phyloP scores from a whole-genome alignment of 2,888 invertebrate genomes.

The Isoperla grammatica region DNA sequence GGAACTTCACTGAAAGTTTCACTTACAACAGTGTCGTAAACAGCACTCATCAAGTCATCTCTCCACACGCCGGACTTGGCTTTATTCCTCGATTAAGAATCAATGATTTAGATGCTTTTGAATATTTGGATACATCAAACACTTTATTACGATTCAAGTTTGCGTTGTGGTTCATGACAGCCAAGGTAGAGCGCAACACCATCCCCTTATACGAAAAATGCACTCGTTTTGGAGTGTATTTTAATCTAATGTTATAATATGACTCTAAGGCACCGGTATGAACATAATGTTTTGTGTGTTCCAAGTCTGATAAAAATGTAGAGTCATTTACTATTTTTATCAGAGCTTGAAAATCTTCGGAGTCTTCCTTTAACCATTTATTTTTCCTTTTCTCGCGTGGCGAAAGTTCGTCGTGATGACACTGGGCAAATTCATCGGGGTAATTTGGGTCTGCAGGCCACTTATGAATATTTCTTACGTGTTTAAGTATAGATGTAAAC shows the following conservation, averaged over 20 bases:
- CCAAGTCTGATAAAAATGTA: not conserved
- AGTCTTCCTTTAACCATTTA: not conserved
- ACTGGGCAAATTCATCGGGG: not conserved
- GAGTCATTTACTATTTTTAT: constrained; percentile 2
- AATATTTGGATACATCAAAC: not conserved
- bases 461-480: not conserved
- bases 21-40: too few relatives aligned
- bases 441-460: not conserved
- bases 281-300: too few relatives aligned
- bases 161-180: constrained; percentile 5
- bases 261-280: not conserved
- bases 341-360: not conserved
- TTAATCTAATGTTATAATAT: not conserved
- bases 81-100: not conserved
- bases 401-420: not conserved
- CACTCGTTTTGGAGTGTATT: constrained; percentile 3
- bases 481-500: not conserved
- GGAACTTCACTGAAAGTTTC: too few relatives aligned
- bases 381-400: not conserved
- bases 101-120: not conserved
- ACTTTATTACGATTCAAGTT: not conserved
- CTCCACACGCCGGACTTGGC: too few relatives aligned
- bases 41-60: too few relatives aligned
- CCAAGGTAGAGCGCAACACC: not conserved
- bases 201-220: not conserved